phyloP scores from a whole-genome alignment of 1,140 invertebrate species.

The Belonocnema kinseyi region DNA sequence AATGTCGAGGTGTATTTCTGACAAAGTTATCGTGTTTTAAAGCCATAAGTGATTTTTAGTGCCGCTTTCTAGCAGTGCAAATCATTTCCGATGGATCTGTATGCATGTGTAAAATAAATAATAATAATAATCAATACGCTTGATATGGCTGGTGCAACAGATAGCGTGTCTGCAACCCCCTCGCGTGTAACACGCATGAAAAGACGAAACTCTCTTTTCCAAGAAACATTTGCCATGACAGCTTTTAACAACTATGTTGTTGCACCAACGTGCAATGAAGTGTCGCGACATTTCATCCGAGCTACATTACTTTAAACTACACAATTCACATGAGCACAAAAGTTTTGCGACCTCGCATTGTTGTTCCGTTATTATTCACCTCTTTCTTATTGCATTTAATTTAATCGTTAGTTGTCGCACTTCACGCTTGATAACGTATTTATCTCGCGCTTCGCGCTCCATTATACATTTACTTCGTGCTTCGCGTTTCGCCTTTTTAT shows the following conservation, averaged over 20 bases:
- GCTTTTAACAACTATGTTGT: constrained; percentile 48
- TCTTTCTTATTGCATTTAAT: too few relatives aligned
- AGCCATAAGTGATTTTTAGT: too few relatives aligned
- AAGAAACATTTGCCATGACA: constrained; percentile 61
- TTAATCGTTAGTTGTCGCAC: too few relatives aligned
- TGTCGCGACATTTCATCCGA: not conserved
- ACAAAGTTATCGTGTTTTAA: too few relatives aligned
- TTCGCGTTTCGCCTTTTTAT: too few relatives aligned
- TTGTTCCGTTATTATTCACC: not conserved
- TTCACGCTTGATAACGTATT: too few relatives aligned
- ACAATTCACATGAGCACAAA: not conserved
- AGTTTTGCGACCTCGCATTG: not conserved
- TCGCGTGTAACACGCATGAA: constrained; percentile 64
- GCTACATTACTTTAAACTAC: not conserved
- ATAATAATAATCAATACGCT: constrained; percentile 41
- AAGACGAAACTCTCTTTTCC: constrained; percentile 52
- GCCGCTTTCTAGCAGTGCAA: too few relatives aligned
- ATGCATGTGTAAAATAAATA: too few relatives aligned
- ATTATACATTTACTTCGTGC: too few relatives aligned
- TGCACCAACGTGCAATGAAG: not conserved
- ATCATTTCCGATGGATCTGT: too few relatives aligned
- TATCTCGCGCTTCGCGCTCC: too few relatives aligned
- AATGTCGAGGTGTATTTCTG: too few relatives aligned
- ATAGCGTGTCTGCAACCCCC: constrained; percentile 58
- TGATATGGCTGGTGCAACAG: constrained; percentile 53